phyloP scores from a whole-genome alignment of 2,113 vertebrate species.

The Rhagologus leucostigma region DNA sequence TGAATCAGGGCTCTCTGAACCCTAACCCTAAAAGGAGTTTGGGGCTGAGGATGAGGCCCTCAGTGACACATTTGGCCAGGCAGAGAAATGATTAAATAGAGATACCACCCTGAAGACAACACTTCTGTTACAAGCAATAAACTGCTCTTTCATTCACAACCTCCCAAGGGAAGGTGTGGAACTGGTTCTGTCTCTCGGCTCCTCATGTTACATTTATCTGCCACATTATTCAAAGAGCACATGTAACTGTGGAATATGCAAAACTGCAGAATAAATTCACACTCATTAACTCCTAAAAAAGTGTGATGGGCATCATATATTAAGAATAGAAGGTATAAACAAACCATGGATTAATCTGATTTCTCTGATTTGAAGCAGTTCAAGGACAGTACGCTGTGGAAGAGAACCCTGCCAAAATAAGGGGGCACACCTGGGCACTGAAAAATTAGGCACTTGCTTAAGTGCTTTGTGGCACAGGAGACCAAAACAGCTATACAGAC shows the following conservation, averaged over 20 bases:
- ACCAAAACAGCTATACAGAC: neutral
- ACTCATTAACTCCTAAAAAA: neutral
- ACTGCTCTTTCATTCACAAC: neutral
- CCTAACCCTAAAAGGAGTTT: neutral
- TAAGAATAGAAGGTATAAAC: neutral
- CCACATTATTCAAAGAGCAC: neutral
- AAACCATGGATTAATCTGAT: neutral
- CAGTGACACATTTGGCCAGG: neutral
- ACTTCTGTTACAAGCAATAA: neutral
- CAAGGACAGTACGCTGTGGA: neutral
- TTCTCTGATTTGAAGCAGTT: neutral
- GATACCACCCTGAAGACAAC: neutral
- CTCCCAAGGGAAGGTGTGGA: neutral
- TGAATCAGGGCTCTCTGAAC: neutral
- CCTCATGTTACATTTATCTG: neutral
- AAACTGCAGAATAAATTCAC: neutral
- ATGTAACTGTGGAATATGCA: rapidly evolving
- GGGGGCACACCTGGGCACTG: neutral
- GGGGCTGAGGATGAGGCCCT: neutral
- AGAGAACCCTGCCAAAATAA: neutral
- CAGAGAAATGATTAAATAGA: neutral
- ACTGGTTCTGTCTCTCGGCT: neutral
- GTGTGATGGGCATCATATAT: neutral
- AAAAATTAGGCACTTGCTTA: neutral
- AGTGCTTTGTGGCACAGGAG: neutral